A percentile compares a stretch with the other conserved stretches of the same genome.
Evolutionary conservation across 2,113 vertebrate species (phyloP).

Genomic region (Jacana jacana): DNA sequence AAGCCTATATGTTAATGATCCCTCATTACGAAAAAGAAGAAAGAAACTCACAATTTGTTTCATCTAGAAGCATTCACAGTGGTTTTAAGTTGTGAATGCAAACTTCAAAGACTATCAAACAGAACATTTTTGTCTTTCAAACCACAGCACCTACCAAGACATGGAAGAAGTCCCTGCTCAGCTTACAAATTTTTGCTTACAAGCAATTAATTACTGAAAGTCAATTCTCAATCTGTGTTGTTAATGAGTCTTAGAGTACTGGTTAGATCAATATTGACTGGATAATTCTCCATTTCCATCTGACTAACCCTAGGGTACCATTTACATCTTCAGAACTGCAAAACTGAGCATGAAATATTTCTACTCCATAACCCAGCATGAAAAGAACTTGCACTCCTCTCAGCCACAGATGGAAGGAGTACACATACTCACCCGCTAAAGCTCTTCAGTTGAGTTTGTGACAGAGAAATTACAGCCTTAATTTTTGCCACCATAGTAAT

Average conservation of each 20-base stretch:
- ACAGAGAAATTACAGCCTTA: not conserved
- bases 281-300: not conserved
- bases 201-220: slow-evolving; percentile 31
- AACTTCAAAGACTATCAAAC: not conserved
- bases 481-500: not conserved
- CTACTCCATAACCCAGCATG: not conserved
- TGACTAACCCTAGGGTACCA: not conserved
- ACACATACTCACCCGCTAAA: not conserved
- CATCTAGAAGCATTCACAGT: not conserved
- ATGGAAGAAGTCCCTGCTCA: not conserved
- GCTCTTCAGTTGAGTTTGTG: not conserved
- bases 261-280: slow-evolving; percentile 4
- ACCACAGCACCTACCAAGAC: not conserved
- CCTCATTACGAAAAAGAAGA: not conserved
- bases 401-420: not conserved
- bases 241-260: slow-evolving; percentile 13
- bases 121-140: not conserved
- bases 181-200: slow-evolving; percentile 26
- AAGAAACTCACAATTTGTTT: not conserved
- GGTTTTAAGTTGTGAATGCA: not conserved
- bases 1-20: not conserved
- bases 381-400: not conserved
- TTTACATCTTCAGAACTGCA: not conserved
- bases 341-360: not conserved
- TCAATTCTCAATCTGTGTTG: slow-evolving; percentile 31